Base-by-base conservation (phyloP, 2,113 vertebrate species). In the Dasyurus viverrinus region DNA sequence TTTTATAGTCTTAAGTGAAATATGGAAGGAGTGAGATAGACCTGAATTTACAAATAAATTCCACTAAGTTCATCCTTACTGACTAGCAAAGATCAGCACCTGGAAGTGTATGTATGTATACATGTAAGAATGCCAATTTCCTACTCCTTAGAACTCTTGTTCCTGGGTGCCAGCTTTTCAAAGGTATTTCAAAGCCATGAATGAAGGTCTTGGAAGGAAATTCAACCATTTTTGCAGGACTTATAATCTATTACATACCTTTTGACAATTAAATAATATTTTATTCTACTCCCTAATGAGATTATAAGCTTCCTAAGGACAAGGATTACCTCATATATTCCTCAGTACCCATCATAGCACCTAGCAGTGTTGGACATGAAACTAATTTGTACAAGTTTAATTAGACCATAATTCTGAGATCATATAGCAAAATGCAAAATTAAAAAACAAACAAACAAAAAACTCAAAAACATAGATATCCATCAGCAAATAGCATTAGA, bases 41-140 rank as follows among this genome's bases (percentile, higher is more conserved):
- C 54, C 94, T 92, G 46, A 96, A 98, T 95, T 91, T 50, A 89
- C 10, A 95, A 95, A 47, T 90, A 96, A n/a, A 93, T 91, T 93
- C 95, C 89, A 95, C 93, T 46, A 93, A 96, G 94, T 90, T 54
- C 93, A 90, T 60, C 91, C 42, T 42, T 48, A 92, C 2, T 90
- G 8, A 57, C 50, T 90, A 68, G 55, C 57, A 92, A 53, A 93
- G 89, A 92, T 19, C 91, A 91, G 89, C 9, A 52, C 8, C 54
- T 47, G 54, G 16, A 36, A 22, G 19, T 55, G 42, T 76, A 22
- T 93, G 52, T 57, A 14, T 92, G 2, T 92, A 16, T 54, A 93
- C 54, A 93, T 93, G 92, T n/a, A 96, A 53, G 89, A 48, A 93
- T 91, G 11, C 22, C 6, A 54, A n/a, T 89, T 36, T 23, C 54